Evolutionary conservation across 2,113 vertebrate species (phyloP).

Genomic region (Podiceps cristatus): DNA sequence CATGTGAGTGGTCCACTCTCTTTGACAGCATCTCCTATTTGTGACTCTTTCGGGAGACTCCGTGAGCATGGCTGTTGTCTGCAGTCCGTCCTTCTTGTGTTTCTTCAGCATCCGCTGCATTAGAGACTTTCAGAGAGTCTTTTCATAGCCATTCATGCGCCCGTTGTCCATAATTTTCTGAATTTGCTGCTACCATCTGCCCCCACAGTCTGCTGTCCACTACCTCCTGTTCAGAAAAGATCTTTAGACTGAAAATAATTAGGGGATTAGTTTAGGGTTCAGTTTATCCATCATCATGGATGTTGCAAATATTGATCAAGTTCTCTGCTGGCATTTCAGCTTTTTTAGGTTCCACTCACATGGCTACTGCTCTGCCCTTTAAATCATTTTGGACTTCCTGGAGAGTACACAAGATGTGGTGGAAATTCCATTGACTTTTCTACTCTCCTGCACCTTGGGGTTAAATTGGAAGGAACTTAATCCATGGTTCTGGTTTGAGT

Average conservation of each 20-base stretch:
- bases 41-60: not conserved
- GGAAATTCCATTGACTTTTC: not conserved
- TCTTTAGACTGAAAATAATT: not conserved
- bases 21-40: not conserved
- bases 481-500: not conserved
- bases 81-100: not conserved
- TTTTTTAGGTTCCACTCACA: not conserved
- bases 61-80: not conserved
- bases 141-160: not conserved
- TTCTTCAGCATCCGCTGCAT: not conserved
- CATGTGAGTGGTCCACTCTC: not conserved
- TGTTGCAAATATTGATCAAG: not conserved
- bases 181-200: not conserved
- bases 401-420: not conserved
- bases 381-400: not conserved
- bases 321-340: rapidly evolving
- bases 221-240: not conserved
- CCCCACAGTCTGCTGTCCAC: not conserved
- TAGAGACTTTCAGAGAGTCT: not conserved
- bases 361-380: not conserved
- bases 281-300: rapidly evolving
- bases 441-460: not conserved
- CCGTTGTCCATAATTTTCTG: not conserved
- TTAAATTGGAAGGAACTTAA: not conserved
- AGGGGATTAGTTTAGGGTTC: not conserved